Evolutionary conservation across 1,140 invertebrate species (phyloP).

Genomic region (Neelides sp.): DNA sequence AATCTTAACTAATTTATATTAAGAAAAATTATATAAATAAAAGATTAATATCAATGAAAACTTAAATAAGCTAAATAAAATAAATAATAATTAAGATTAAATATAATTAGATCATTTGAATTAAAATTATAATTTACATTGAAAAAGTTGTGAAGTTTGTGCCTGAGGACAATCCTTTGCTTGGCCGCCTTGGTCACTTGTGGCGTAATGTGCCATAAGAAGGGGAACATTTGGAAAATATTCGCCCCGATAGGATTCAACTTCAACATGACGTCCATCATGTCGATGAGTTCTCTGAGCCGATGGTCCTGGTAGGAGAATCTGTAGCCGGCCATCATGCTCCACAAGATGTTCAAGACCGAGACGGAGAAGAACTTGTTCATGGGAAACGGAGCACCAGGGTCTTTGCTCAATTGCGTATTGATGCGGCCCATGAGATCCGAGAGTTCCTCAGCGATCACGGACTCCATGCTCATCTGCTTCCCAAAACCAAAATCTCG

Average conservation of each 20-base stretch:
- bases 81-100: not conserved
- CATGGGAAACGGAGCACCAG: not conserved
- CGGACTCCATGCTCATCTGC: not conserved
- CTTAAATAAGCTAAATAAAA: not conserved
- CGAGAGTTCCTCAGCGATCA: not conserved
- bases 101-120: not conserved
- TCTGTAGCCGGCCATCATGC: conserved; percentile 48
- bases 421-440: conserved; percentile 7
- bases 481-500: conserved; percentile 10
- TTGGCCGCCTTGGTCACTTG: no score
- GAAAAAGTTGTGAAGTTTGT: conserved; percentile 9
- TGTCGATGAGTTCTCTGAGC: conserved; percentile 7
- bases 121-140: not conserved
- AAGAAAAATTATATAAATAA: no score
- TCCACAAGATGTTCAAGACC: conserved; percentile 55
- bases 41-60: no score
- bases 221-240: conserved; percentile 11
- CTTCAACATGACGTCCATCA: conserved; percentile 8
- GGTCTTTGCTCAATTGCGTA: not conserved
- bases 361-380: conserved; percentile 43
- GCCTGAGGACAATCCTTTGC: not conserved
- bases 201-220: conserved; percentile 2
- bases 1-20: no score
- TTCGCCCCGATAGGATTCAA: conserved; percentile 1
- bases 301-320: conserved; percentile 34